Evolutionary conservation across 1,140 invertebrate genomes (phyloP).

Genomic region (Drosophila quadrilineata): DNA sequence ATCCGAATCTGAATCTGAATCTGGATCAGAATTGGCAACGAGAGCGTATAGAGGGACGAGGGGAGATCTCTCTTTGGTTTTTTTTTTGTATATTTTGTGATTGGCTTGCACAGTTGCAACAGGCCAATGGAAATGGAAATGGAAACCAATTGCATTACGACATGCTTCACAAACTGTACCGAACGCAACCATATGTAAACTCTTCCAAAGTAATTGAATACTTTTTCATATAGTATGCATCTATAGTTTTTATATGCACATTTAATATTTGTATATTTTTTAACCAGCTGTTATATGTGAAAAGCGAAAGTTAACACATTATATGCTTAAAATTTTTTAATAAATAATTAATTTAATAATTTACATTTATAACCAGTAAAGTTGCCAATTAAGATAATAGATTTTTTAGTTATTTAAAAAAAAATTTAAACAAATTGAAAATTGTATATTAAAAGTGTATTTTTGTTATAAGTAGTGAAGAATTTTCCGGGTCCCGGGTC

Average conservation of each 20-base stretch:
- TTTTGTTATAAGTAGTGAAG: too few relatives aligned
- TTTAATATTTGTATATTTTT: neutral
- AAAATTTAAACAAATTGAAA: too few relatives aligned
- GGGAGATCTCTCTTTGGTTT: neutral
- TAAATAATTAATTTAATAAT: too few relatives aligned
- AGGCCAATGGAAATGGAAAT: slow-evolving; percentile 7
- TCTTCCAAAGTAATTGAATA: slow-evolving; percentile 28
- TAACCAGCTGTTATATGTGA: too few relatives aligned
- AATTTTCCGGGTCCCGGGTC: too few relatives aligned
- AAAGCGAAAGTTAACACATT: too few relatives aligned
- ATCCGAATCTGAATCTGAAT: too few relatives aligned
- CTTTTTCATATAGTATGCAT: neutral
- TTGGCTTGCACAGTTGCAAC: neutral
- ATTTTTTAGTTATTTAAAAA: too few relatives aligned
- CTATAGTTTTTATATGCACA: neutral
- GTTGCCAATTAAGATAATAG: too few relatives aligned
- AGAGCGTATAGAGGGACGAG: neutral
- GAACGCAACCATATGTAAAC: slow-evolving; percentile 22
- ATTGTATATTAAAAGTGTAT: too few relatives aligned
- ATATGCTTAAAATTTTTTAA: too few relatives aligned
- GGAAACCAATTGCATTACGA: slow-evolving; percentile 41
- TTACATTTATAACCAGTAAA: too few relatives aligned
- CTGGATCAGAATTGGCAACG: slow-evolving; percentile 30
- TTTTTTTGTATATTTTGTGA: neutral
- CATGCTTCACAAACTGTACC: slow-evolving; percentile 20